Conservation (phyloP, 2,113 vertebrate species). For the Oncorhynchus clarkii region DNA sequence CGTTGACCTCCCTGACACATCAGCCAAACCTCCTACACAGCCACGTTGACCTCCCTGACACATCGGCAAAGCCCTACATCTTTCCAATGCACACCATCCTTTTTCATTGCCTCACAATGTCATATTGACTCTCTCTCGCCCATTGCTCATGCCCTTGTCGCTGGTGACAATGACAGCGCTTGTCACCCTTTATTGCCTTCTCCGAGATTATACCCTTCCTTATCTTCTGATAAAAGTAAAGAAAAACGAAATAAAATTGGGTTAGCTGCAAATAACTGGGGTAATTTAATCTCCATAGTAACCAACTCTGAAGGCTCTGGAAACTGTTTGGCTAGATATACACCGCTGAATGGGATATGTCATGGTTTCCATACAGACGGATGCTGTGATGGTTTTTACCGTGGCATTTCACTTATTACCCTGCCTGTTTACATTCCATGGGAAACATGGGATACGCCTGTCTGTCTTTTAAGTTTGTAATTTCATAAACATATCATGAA, state of each 20-base stretch:
- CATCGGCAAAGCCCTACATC: slow-evolving; percentile 9
- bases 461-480: slow-evolving; percentile 26
- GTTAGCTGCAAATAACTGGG: slow-evolving; percentile 24
- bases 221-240: slow-evolving; percentile 47
- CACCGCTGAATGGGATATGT: neutral
- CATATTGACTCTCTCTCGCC: slow-evolving; percentile 47
- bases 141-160: slow-evolving; percentile 50
- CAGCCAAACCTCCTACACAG: neutral
- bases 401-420: neutral
- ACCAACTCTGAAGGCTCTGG: slow-evolving; percentile 7
- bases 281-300: slow-evolving; percentile 39
- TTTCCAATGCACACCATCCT: slow-evolving; percentile 8
- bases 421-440: too few relatives aligned
- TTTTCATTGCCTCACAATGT: slow-evolving; percentile 37
- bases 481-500: slow-evolving; percentile 38
- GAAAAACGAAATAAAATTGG: slow-evolving; percentile 39
- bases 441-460: too few relatives aligned
- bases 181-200: slow-evolving; percentile 39
- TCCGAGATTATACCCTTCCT: slow-evolving; percentile 43
- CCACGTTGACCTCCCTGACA: slow-evolving; percentile 38
- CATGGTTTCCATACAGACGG: neutral
- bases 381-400: neutral
- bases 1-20: slow-evolving; percentile 7
- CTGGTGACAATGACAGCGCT: slow-evolving; percentile 45
- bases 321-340: neutral